These are phyloP conservation scores for Papilio polytes DNA, from an alignment of 1,140 invertebrate species.

Conservation along the genomic window DNA sequence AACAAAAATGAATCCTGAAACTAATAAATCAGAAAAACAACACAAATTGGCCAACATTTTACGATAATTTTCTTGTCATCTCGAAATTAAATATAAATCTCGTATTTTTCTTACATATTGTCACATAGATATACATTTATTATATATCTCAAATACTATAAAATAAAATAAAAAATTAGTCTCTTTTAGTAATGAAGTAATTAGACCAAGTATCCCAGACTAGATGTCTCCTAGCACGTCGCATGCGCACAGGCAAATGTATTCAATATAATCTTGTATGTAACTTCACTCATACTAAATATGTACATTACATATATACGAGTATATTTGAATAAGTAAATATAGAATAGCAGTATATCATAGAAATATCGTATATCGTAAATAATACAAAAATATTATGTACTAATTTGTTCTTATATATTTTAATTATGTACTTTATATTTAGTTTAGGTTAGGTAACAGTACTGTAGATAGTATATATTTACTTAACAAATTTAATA, in stretches of 20 bases:
- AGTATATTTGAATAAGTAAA: neutral
- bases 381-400: neutral
- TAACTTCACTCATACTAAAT: neutral
- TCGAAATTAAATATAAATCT: too few relatives aligned
- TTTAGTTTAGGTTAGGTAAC: neutral
- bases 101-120: too few relatives aligned
- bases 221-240: slow-evolving; percentile 9
- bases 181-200: neutral
- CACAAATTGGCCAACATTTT: too few relatives aligned
- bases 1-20: too few relatives aligned
- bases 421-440: neutral
- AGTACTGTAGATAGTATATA: neutral
- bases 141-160: too few relatives aligned
- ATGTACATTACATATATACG: neutral
- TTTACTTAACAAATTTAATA: too few relatives aligned
- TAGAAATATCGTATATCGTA: neutral
- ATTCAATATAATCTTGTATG: slow-evolving; percentile 2
- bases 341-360: neutral
- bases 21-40: too few relatives aligned
- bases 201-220: neutral
- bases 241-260: slow-evolving; percentile 17
- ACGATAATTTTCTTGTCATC: too few relatives aligned
- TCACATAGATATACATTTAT: too few relatives aligned
- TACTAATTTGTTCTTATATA: neutral
- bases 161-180: too few relatives aligned